Evolutionary conservation across 37 sponge, comb jelly and placozoan genomes (phyloP).

Genomic region (Dysidea cf. avara): DNA sequence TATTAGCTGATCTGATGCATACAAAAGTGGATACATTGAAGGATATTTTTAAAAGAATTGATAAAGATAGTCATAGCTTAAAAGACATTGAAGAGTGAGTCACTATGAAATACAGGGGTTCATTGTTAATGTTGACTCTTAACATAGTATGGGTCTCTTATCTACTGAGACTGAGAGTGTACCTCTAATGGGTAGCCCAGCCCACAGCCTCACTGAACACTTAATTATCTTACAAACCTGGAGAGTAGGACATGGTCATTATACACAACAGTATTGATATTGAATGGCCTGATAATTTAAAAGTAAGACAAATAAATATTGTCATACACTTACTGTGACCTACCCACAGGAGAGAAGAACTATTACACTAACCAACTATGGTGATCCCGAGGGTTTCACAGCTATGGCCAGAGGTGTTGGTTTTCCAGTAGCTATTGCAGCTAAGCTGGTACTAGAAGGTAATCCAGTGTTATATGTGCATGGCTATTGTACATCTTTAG

Average conservation of each 20-base stretch:
- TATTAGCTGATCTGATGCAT: no score
- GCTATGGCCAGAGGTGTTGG: slow-evolving; percentile 95
- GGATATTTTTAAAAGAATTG: no score
- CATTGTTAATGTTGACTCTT: no score
- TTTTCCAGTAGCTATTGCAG: slow-evolving; percentile 84
- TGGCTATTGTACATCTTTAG: not conserved
- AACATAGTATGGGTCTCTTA: slow-evolving; percentile 58
- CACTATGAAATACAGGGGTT: not conserved
- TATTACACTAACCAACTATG: slow-evolving; percentile 64
- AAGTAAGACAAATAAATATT: slow-evolving; percentile 19
- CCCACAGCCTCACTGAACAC: slow-evolving; percentile 60
- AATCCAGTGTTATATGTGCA: slow-evolving; percentile 5
- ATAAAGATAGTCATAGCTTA: not conserved
- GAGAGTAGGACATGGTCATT: slow-evolving; percentile 76
- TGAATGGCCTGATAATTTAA: slow-evolving; percentile 35
- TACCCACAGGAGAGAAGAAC: slow-evolving; percentile 42
- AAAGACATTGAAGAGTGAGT: slow-evolving; percentile 64
- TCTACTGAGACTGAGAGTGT: slow-evolving; percentile 59
- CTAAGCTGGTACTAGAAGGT: slow-evolving; percentile 78
- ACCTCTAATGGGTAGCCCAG: slow-evolving; percentile 34
- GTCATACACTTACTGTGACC: not conserved
- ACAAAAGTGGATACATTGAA: no score
- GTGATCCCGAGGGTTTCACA: slow-evolving; percentile 58
- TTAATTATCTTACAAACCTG: slow-evolving; percentile 39
- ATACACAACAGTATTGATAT: slow-evolving; percentile 71